Percentiles rank a stretch among this genome's conserved stretches.
phyloP scores from a whole-genome alignment of 2,113 vertebrate species.

The Rostratula benghalensis region DNA sequence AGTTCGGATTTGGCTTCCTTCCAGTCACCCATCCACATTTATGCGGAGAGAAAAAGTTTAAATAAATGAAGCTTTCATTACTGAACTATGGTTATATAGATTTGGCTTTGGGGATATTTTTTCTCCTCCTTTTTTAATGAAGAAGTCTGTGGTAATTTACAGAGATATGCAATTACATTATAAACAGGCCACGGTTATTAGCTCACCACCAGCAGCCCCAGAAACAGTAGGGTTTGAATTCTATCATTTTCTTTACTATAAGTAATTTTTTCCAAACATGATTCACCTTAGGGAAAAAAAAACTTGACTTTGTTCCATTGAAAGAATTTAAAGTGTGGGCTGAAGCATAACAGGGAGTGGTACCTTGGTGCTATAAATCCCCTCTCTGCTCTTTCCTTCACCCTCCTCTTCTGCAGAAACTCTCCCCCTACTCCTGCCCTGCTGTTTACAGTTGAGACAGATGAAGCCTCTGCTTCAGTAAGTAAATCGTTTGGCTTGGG shows the following conservation, averaged over 20 bases:
- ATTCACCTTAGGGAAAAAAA: not conserved
- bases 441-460: not conserved
- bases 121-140: not conserved
- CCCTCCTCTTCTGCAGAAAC: not conserved
- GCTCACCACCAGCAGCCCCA: not conserved
- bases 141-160: not conserved
- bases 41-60: not conserved
- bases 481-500: not conserved
- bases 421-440: not conserved
- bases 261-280: conserved; percentile 28
- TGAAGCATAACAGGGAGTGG: conserved; percentile 37
- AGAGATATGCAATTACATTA: conserved; percentile 16
- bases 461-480: not conserved
- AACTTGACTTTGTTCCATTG: not conserved
- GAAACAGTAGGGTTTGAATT: not conserved
- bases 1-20: not conserved
- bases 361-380: conserved; percentile 7
- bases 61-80: not conserved
- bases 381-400: not conserved
- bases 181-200: not conserved
- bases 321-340: conserved; percentile 44
- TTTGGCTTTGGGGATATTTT: not conserved
- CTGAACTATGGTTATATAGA: not conserved
- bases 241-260: not conserved
- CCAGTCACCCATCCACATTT: not conserved